phyloP scores from a whole-genome alignment of 2,797 vertebrate species.

The Delichon dasypus region DNA sequence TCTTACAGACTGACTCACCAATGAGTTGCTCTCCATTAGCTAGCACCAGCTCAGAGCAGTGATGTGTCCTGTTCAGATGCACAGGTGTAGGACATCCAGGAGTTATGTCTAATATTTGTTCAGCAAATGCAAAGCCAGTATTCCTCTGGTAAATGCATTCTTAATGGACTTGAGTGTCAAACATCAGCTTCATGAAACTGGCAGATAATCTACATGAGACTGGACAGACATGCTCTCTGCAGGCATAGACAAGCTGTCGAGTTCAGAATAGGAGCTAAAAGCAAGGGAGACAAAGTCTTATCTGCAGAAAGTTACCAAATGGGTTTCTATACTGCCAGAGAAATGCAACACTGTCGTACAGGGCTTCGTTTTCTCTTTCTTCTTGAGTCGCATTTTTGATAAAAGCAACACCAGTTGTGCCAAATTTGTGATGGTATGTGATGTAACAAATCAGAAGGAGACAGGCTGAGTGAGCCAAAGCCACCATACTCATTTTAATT shows the following conservation, averaged over 20 bases:
- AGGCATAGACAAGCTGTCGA: not conserved
- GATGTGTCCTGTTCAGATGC: not conserved
- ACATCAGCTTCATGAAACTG: not conserved
- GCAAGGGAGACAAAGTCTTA: not conserved
- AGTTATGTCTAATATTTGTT: not conserved
- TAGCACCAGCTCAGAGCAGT: not conserved
- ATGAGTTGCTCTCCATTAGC: not conserved
- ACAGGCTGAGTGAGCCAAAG: slow-evolving; percentile 33
- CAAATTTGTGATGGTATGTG: slow-evolving; percentile 33
- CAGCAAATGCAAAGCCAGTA: not conserved
- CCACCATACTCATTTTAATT: slow-evolving; percentile 70
- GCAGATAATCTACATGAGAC: not conserved
- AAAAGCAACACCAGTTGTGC: not conserved
- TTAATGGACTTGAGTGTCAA: not conserved
- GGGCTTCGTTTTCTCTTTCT: not conserved
- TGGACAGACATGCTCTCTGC: not conserved
- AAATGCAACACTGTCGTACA: not conserved
- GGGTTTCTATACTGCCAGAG: not conserved
- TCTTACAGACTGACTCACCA: not conserved
- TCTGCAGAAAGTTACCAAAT: not conserved
- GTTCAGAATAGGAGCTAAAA: not conserved
- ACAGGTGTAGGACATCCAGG: not conserved
- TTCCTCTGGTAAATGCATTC: not conserved
- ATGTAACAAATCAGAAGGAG: slow-evolving; percentile 52
- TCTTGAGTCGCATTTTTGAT: fast-evolving